Percentiles rank a stretch among this genome's conserved stretches.
Evolutionary conservation across 2,888 invertebrate genomes (phyloP).

Genomic region (Masnerella sp.): DNA sequence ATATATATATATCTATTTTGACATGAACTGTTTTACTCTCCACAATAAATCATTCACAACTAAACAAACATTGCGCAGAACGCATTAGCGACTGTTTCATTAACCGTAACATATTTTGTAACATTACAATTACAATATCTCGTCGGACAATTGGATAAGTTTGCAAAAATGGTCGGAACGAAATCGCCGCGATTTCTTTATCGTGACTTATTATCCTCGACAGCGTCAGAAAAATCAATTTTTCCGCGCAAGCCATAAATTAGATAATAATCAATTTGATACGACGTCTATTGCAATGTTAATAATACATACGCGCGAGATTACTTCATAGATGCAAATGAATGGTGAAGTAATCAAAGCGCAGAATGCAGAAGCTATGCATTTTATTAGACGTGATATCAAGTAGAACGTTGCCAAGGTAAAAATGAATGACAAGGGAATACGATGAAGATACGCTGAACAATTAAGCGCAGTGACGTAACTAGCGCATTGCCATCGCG

Average conservation of each 20-base stretch:
- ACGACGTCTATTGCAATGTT: slow-evolving; percentile 46
- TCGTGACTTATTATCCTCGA: slow-evolving; percentile 41
- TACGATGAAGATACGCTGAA: slow-evolving; percentile 46
- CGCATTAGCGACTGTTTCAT: no score
- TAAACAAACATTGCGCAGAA: no score
- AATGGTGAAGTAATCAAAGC: slow-evolving; percentile 55
- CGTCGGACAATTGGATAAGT: no score
- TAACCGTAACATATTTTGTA: slow-evolving; percentile 14
- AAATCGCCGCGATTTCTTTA: slow-evolving; percentile 4
- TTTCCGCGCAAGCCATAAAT: slow-evolving; percentile 36
- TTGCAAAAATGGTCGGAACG: no score
- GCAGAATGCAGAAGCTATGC: slow-evolving; percentile 55
- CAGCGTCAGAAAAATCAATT: slow-evolving; percentile 34
- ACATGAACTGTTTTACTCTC: no score
- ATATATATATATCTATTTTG: no score
- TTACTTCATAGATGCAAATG: slow-evolving; percentile 56
- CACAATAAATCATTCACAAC: no score
- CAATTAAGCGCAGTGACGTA: slow-evolving; percentile 53
- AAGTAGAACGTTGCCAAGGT: slow-evolving; percentile 54
- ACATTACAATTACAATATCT: no score
- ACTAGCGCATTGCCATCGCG: slow-evolving; percentile 53
- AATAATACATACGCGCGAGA: slow-evolving; percentile 36
- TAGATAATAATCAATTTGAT: slow-evolving; percentile 55
- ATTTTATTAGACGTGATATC: slow-evolving; percentile 46
- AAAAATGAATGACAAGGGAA: slow-evolving; percentile 54